phyloP scores from a whole-genome alignment of 2,113 vertebrate species.

The Eptatretus burgeri region DNA sequence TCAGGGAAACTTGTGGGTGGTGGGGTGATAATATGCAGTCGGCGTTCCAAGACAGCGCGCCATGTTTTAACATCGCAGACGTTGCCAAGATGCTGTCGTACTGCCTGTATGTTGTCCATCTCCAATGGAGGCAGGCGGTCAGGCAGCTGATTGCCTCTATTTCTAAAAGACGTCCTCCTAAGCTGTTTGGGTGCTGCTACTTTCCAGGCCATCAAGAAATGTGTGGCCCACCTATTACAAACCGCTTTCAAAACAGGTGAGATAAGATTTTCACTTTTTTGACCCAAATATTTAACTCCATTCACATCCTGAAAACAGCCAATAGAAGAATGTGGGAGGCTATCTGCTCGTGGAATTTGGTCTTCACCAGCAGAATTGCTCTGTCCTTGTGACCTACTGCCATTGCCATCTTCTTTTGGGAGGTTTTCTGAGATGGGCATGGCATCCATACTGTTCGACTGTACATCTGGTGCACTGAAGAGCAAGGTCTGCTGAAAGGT shows the following conservation, averaged over 20 bases:
- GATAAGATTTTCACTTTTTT: too few species aligned
- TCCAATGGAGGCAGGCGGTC: background rate
- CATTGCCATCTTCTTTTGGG: background rate
- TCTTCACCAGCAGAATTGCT: background rate
- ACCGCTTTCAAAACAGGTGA: too few species aligned
- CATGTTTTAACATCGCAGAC: too few species aligned
- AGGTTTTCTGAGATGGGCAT: background rate
- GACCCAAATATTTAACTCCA: too few species aligned
- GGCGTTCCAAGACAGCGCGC: too few species aligned
- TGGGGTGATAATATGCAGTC: background rate
- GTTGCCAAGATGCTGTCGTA: background rate
- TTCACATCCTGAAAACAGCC: too few species aligned
- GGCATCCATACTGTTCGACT: slow-evolving; percentile 10
- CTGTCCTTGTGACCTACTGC: background rate
- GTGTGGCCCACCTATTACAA: background rate
- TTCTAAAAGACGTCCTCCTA: too few species aligned
- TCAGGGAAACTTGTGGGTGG: slow-evolving; percentile 12
- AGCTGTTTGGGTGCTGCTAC: background rate
- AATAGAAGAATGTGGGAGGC: too few species aligned
- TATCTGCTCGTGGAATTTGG: background rate
- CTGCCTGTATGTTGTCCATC: background rate
- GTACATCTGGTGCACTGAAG: slow-evolving; percentile 10
- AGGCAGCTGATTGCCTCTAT: too few species aligned
- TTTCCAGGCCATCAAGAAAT: background rate
- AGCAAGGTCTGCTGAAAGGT: slow-evolving; percentile 36